Conservation (phyloP, 2,113 vertebrate genomes). For the Lethenteron reissneri region DNA sequence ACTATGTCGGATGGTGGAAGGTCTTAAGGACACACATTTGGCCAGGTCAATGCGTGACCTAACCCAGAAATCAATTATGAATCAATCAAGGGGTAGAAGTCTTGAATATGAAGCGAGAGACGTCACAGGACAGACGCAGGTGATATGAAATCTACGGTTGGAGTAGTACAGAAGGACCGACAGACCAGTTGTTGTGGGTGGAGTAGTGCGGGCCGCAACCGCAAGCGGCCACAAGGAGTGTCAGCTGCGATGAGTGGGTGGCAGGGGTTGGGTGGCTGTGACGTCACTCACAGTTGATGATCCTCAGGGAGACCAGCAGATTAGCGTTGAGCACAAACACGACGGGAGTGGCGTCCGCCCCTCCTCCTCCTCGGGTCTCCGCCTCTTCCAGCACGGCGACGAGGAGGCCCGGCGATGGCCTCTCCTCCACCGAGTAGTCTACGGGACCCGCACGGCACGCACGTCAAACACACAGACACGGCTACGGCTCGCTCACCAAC, state of each 20-base stretch:
- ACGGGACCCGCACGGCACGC: constrained; percentile 7
- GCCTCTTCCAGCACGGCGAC: constrained; percentile 92
- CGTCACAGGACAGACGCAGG: neutral
- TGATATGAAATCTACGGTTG: neutral
- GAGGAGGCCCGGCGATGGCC: constrained; percentile 67
- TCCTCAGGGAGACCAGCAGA: constrained; percentile 90
- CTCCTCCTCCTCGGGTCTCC: neutral
- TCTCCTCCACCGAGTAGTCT: constrained; percentile 95
- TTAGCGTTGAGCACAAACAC: constrained; percentile 97
- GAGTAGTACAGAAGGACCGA: neutral
- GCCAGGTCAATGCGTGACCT: too few relatives aligned
- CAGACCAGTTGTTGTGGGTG: too few relatives aligned
- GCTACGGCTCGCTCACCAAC: neutral
- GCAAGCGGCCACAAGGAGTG: too few relatives aligned
- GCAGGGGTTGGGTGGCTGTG: too few relatives aligned
- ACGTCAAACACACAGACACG: constrained; percentile 7
- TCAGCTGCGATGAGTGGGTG: too few relatives aligned
- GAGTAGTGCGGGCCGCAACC: too few relatives aligned
- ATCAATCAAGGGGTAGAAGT: too few relatives aligned
- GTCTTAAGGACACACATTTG: too few relatives aligned
- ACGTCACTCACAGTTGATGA: constrained; percentile 83
- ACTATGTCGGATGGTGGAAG: too few relatives aligned
- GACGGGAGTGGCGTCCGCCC: constrained; percentile 49
- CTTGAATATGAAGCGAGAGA: neutral
- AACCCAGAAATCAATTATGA: too few relatives aligned